These are phyloP conservation scores for Nomada fabriciana DNA, from an alignment of 2,888 invertebrate species.

Conservation along the genomic window DNA sequence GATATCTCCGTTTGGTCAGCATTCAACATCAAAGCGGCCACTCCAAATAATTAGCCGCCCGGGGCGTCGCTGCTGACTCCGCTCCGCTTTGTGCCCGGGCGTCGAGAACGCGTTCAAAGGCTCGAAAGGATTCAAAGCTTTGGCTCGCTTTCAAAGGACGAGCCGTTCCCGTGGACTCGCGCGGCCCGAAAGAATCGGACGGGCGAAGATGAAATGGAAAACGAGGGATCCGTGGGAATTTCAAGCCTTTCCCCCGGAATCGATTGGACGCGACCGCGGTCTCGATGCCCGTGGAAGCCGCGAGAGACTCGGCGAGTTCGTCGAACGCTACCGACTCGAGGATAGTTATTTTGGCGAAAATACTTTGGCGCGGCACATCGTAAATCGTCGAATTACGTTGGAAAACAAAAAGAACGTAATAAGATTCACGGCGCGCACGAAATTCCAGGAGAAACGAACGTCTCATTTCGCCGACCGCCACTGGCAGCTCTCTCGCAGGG, in stretches of 20 bases:
- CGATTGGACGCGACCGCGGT: no score
- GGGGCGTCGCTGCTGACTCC: slow-evolving; percentile 21
- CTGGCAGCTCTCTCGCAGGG: slow-evolving; percentile 61
- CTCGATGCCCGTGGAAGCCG: no score
- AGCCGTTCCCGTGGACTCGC: slow-evolving; percentile 30
- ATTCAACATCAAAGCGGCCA: slow-evolving; percentile 69
- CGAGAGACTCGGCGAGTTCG: not conserved
- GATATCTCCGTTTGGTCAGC: slow-evolving; percentile 59
- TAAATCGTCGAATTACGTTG: slow-evolving; percentile 53
- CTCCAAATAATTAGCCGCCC: slow-evolving; percentile 72
- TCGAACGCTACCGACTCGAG: slow-evolving; percentile 33
- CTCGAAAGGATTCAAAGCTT: slow-evolving; percentile 75
- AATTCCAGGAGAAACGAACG: slow-evolving; percentile 77
- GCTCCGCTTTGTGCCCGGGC: slow-evolving; percentile 67
- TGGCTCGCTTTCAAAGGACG: slow-evolving; percentile 67
- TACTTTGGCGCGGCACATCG: slow-evolving; percentile 35
- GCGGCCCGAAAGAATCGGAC: not conserved
- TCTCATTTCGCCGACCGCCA: slow-evolving; percentile 75
- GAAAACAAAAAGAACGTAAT: slow-evolving; percentile 51
- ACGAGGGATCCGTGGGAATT: not conserved
- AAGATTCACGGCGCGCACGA: slow-evolving; percentile 68
- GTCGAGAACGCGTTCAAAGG: slow-evolving; percentile 70
- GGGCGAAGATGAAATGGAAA: not conserved
- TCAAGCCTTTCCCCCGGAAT: no score
- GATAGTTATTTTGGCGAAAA: slow-evolving; percentile 30